Conservation (phyloP, 2,797 vertebrate genomes). For the Salmo trutta region DNA sequence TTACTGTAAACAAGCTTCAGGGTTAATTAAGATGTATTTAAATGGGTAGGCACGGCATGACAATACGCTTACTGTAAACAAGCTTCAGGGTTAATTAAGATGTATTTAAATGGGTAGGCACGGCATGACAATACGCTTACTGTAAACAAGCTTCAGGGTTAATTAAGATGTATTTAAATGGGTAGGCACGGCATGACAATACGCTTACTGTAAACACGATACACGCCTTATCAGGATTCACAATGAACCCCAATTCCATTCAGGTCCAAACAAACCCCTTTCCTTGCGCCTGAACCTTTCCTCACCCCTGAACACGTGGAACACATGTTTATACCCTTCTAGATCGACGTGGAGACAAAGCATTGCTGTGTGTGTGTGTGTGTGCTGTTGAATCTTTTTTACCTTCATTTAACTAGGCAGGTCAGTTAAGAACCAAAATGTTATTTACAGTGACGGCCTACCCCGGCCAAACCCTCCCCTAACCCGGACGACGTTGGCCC, state of each 20-base stretch:
- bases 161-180: not conserved
- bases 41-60: not conserved
- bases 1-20: not conserved
- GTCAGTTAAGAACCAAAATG: too few relatives aligned
- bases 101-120: not conserved
- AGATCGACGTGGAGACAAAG: not conserved
- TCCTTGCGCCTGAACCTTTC: not conserved
- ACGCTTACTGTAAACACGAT: not conserved
- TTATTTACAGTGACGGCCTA: too few relatives aligned
- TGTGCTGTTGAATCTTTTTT: not conserved
- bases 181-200: not conserved
- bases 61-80: not conserved
- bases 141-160: not conserved
- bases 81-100: not conserved
- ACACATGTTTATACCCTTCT: too few relatives aligned
- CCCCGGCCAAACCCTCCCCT: too few relatives aligned
- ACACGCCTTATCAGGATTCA: not conserved
- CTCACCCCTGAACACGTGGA: too few relatives aligned
- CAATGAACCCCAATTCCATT: not conserved
- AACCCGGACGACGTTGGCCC: too few relatives aligned
- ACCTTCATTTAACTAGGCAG: too few relatives aligned
- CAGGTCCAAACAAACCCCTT: not conserved
- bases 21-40: not conserved
- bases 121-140: not conserved
- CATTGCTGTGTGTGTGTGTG: not conserved